Conservation (phyloP, 30 jellyfish, hydroid and myxozoan species). For the Rhopilema esculentum region DNA sequence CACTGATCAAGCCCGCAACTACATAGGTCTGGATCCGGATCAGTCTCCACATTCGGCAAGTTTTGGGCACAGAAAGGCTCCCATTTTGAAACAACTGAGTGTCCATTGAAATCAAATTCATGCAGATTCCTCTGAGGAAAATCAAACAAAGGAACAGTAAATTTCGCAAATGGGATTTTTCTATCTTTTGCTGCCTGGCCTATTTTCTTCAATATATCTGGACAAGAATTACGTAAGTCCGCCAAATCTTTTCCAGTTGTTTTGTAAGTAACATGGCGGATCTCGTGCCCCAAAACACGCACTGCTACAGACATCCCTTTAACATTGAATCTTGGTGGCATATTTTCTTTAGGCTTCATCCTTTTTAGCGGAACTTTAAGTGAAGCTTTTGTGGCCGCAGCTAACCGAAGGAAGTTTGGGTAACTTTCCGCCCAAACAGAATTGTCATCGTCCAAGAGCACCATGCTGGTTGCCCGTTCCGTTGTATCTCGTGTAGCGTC, state of each 20-base stretch:
- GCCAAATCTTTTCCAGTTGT: constrained; percentile 93
- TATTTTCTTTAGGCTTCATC: constrained; percentile 70
- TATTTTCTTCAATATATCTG: constrained; percentile 49
- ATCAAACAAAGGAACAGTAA: constrained; percentile 42
- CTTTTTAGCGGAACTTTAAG: constrained; percentile 33
- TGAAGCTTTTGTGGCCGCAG: constrained; percentile 47
- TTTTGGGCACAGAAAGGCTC: neutral
- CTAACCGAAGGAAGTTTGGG: constrained; percentile 44
- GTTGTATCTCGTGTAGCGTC: neutral
- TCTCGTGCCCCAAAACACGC: constrained; percentile 89
- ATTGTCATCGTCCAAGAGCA: constrained; percentile 25
- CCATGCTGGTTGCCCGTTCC: constrained; percentile 19
- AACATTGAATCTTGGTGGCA: constrained; percentile 89
- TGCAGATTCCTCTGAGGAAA: constrained; percentile 39
- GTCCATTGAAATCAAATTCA: constrained; percentile 59
- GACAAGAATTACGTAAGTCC: constrained; percentile 62
- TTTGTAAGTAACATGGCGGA: constrained; percentile 80
- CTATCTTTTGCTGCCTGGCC: constrained; percentile 69
- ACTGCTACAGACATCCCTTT: constrained; percentile 90
- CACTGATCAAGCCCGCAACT: neutral
- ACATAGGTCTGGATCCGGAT: neutral
- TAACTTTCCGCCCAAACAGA: constrained; percentile 38
- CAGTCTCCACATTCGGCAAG: neutral
- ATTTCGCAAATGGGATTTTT: constrained; percentile 35
- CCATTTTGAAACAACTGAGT: constrained; percentile 3